Evolutionary conservation across 2,888 invertebrate genomes (phyloP).

Genomic region (Eupsilia transversa): DNA sequence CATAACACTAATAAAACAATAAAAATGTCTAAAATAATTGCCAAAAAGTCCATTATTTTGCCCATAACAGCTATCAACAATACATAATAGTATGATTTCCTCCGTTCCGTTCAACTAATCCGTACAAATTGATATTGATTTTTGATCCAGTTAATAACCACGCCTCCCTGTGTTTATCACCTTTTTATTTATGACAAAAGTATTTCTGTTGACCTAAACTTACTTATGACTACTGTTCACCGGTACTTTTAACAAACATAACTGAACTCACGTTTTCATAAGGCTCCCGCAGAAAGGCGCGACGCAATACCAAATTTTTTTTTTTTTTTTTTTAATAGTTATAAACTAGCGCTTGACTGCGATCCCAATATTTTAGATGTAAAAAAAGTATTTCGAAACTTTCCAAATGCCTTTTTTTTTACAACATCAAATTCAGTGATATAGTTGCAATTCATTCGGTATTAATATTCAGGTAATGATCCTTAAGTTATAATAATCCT

Average conservation of each 20-base stretch:
- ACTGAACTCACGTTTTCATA: too few relatives aligned
- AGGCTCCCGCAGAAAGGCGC: too few relatives aligned
- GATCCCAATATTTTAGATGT: too few relatives aligned
- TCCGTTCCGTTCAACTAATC: not conserved
- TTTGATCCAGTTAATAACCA: conserved; percentile 59
- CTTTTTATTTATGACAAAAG: conserved; percentile 43
- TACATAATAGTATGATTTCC: not conserved
- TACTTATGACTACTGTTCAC: not conserved
- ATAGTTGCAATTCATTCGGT: too few relatives aligned
- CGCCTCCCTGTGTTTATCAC: conserved; percentile 46
- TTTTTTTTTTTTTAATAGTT: too few relatives aligned
- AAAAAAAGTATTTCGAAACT: too few relatives aligned
- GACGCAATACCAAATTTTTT: too few relatives aligned
- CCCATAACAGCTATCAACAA: conserved; percentile 11
- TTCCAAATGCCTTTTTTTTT: too few relatives aligned
- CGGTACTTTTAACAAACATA: not conserved
- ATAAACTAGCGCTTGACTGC: too few relatives aligned
- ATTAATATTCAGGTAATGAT: too few relatives aligned
- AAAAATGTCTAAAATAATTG: not conserved
- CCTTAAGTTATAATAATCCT: too few relatives aligned
- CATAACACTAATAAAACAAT: conserved; percentile 5
- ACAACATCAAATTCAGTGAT: too few relatives aligned
- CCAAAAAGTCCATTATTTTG: not conserved
- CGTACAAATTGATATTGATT: conserved; percentile 64
- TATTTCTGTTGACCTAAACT: conserved; percentile 36